Base-by-base conservation (phyloP, 2,797 vertebrate species). In the Schizothorax lantsangensis region DNA sequence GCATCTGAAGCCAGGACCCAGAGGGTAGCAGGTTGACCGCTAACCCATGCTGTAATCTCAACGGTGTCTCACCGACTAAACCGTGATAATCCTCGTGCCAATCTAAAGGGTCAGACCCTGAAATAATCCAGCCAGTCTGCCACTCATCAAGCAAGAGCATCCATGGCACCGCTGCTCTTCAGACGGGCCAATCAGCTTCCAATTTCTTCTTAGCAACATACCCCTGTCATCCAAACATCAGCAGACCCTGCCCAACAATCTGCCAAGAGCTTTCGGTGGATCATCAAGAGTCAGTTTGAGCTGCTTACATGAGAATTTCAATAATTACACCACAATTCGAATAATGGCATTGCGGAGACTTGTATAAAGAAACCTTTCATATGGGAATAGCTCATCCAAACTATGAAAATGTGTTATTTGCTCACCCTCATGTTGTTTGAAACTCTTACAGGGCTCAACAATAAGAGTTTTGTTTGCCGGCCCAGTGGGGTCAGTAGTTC, bases 31-130 rank as follows among this genome's bases (percentile, higher is more conserved):
- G 78, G 43, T 68, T 69, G 52, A 81, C 40, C 86, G 54, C 81
- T 85, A 81, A 81, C 73, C 38, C 86, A 54, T 19, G 69, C 38
- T 74, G 19, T 91, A 92, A 93, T 94, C 91, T 84, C 88, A 79
- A 77, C 87, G 85, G 80, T 87, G 84, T 92, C 91, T 91, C 89
- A 45, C 87, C 90, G 89, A 92, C 84, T 91, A 90, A 92, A 87
- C 91, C 90, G 92, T 93, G 88, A 94, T 94, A 95, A 95, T 94
- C 93, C 86, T 86, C 77, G 85, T 85, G 73, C 83, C 93, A 93
- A 94, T 94, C 93, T 89, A 68, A 26, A 43, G 86, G 90, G 85
- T 85, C 72, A 92, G 91, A 93, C 91, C 92, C 89, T 84, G 89
- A 54, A 91, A 90, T 95, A 94, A 95, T 94, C 92, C 92, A 88